These are phyloP conservation scores for Electrona antarctica DNA, from an alignment of 2,113 vertebrate genomes.

Conservation along the genomic window DNA sequence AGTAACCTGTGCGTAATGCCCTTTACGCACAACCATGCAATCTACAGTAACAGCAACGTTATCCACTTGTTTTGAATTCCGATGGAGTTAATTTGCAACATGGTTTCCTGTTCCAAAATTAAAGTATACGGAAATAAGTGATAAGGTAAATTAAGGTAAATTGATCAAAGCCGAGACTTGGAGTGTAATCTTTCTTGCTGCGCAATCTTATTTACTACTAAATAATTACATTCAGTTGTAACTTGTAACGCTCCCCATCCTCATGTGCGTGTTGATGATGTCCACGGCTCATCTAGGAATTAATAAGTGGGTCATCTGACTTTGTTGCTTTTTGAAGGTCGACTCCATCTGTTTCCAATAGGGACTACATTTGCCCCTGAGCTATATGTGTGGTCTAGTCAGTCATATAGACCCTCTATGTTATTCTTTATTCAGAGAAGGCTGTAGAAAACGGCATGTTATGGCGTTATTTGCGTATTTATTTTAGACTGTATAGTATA, in stretches of 20 bases:
- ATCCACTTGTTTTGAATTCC: background rate
- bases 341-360: constrained; percentile 69
- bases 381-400: constrained; percentile 74
- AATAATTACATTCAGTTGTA: no score
- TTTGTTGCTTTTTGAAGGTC: constrained; percentile 60
- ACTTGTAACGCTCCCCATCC: constrained; percentile 8
- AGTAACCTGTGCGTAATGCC: constrained; percentile 17
- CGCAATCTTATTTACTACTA: background rate
- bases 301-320: constrained; percentile 57
- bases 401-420: constrained; percentile 35
- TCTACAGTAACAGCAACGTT: background rate
- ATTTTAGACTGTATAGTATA: constrained; percentile 15
- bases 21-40: background rate
- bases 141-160: background rate
- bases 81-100: background rate
- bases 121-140: background rate
- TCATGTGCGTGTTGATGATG: constrained; percentile 52
- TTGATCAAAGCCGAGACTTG: background rate
- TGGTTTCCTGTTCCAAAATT: background rate
- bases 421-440: constrained; percentile 39
- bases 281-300: constrained; percentile 58
- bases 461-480: constrained; percentile 14
- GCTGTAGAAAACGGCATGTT: constrained; percentile 41
- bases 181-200: background rate
- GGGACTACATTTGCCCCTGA: constrained; percentile 63